Base-by-base conservation (phyloP, 2,113 vertebrate genomes). In the Isichthys henryi region DNA sequence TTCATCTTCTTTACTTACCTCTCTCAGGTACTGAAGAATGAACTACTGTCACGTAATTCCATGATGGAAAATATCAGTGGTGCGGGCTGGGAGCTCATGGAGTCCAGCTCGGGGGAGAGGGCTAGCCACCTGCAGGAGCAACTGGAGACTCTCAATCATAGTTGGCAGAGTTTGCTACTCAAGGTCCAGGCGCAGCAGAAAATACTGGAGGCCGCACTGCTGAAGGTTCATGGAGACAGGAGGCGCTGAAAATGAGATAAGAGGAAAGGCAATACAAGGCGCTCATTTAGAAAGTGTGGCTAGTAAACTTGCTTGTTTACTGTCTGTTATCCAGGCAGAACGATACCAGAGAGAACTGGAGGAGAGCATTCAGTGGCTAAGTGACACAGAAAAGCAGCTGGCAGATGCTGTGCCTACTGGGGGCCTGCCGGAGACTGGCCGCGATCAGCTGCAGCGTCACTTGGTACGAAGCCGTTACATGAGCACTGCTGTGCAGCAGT, bases 321-420 rank as follows among this genome's bases (percentile, higher is more conserved):
- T 84, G 49, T 87, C 35, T n/a, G 1, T 87, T 53, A 13, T 8
- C 10, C 88, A 99, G 98, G 98, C 98, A 88, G 97, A 99, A 94
- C 97, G 98, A 94, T 99, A 99, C 96, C 98, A 99, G 93, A 97
- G 97, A 49, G 98, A 99, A 94, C 94, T 99, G 93, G 98, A 99
- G 95, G 98, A 98, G 94, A 99, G 99, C 93, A 97, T 99, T 87
- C 97, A 97, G 94, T 99, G 98, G 97, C 94, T 99, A 90, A 96
- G 97, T 80, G 97, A 96, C 92, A 98, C 98, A 93, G 98, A 99
- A 92, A 98, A 96, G 93, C 98, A 99, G 88, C 97, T 99, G 93
- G 97, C 97, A 0, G 96, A 97, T 0, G 97, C 98, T 0, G 98
- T 98, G 90, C 97, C 98, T 82, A 99, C 97, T 1, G 98, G 98